Evolutionary conservation across 2,797 vertebrate species (phyloP).

Genomic region (Sebastes taczanowskii): DNA sequence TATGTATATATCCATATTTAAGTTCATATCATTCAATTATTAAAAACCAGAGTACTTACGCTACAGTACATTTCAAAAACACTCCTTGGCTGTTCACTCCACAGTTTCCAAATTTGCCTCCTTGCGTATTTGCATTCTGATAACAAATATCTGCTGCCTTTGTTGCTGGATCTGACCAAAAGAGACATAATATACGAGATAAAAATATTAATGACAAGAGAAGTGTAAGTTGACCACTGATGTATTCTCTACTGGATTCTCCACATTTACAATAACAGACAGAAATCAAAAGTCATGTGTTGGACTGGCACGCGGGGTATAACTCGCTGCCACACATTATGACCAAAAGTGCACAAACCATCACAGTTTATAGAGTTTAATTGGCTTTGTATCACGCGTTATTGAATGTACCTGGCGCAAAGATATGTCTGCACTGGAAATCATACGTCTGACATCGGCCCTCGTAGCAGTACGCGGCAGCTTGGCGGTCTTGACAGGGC

Average conservation of each 20-base stretch:
- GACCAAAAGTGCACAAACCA: neutral
- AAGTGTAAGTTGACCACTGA: neutral
- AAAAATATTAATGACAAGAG: slow-evolving; percentile 1
- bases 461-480: slow-evolving; percentile 86
- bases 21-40: neutral
- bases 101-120: slow-evolving; percentile 88
- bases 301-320: neutral
- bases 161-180: slow-evolving; percentile 75
- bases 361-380: neutral
- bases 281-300: neutral
- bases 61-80: slow-evolving; percentile 70
- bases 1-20: neutral
- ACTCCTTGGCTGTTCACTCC: slow-evolving; percentile 25
- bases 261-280: neutral
- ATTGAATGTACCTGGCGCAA: slow-evolving; percentile 78
- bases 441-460: slow-evolving; percentile 89
- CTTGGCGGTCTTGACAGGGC: slow-evolving; percentile 67
- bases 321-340: neutral
- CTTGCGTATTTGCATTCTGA: slow-evolving; percentile 75
- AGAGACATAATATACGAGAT: slow-evolving; percentile 1
- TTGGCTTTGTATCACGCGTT: neutral
- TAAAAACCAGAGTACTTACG: slow-evolving; percentile 78
- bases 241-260: neutral
- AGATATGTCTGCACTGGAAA: slow-evolving; percentile 86
- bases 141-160: slow-evolving; percentile 87